These are phyloP conservation scores for Odobenus rosmarus DNA, from an alignment of 2,113 vertebrate species.

Conservation along the genomic window DNA sequence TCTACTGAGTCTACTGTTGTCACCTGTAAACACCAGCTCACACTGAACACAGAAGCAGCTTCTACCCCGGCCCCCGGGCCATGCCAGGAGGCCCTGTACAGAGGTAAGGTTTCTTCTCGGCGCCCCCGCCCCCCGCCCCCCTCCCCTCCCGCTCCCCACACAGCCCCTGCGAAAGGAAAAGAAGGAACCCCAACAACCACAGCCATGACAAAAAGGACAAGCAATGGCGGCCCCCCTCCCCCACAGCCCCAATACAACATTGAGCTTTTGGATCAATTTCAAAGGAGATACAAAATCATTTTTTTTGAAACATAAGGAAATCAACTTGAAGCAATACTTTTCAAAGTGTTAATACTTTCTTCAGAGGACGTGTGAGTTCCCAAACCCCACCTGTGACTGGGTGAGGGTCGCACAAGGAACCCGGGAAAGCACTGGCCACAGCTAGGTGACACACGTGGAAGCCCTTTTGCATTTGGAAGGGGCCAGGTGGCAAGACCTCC, in stretches of 20 bases:
- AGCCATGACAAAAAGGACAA: slow-evolving; percentile 48
- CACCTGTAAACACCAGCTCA: slow-evolving; percentile 94
- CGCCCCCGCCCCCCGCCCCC: slow-evolving; percentile 2
- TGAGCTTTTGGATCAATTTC: slow-evolving; percentile 77
- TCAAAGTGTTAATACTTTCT: slow-evolving; percentile 79
- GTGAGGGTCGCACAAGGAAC: slow-evolving; percentile 70
- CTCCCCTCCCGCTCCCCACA: slow-evolving; percentile 55
- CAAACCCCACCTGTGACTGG: slow-evolving; percentile 63
- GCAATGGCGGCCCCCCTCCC: background rate
- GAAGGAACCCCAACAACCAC: slow-evolving; percentile 23
- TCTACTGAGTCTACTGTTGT: slow-evolving; percentile 91
- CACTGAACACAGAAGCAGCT: slow-evolving; percentile 93
- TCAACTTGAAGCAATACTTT: slow-evolving; percentile 76
- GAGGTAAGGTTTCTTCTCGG: slow-evolving; percentile 74
- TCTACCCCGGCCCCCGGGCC: slow-evolving; percentile 85
- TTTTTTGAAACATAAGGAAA: slow-evolving; percentile 77
- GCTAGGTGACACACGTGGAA: slow-evolving; percentile 83
- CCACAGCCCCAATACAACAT: slow-evolving; percentile 5
- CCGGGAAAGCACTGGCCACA: slow-evolving; percentile 85
- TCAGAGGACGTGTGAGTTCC: slow-evolving; percentile 73
- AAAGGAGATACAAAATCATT: slow-evolving; percentile 79
- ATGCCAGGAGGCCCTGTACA: slow-evolving; percentile 83
- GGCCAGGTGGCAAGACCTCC: slow-evolving; percentile 65
- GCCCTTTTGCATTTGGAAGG: slow-evolving; percentile 86
- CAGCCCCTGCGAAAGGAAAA: slow-evolving; percentile 69